Percentiles rank a stretch among this genome's conserved stretches.
Evolutionary conservation across 1,140 invertebrate genomes (phyloP).

Genomic region (Drosophila azteca): DNA sequence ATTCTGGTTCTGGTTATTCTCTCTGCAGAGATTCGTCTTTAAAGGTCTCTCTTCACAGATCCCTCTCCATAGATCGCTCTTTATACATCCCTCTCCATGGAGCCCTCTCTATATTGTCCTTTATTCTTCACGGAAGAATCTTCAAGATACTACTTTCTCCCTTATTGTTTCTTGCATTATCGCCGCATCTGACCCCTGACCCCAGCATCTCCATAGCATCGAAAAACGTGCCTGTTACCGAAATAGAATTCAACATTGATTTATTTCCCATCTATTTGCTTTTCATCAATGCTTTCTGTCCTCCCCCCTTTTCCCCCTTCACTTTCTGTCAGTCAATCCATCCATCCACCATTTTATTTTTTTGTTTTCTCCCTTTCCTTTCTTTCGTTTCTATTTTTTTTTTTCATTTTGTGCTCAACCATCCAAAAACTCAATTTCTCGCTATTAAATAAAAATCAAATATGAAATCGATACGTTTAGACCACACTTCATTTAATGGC

Average conservation of each 20-base stretch:
- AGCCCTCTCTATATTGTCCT: too few relatives aligned
- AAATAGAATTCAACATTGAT: not conserved
- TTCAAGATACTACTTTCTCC: too few relatives aligned
- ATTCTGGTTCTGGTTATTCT: too few relatives aligned
- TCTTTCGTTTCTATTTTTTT: not conserved
- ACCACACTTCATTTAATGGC: constrained; percentile 57
- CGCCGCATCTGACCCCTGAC: constrained; percentile 9
- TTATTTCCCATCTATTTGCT: constrained; percentile 32
- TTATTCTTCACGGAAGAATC: too few relatives aligned
- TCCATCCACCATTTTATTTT: constrained; percentile 28
- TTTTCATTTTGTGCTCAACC: constrained; percentile 36
- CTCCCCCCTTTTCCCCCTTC: not conserved
- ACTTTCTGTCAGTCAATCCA: not conserved
- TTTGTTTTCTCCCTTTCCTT: not conserved
- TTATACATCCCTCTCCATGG: too few relatives aligned
- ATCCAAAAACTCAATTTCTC: constrained; percentile 64
- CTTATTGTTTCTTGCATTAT: not conserved
- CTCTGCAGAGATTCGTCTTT: too few relatives aligned
- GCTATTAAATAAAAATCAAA: constrained; percentile 73
- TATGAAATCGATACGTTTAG: constrained; percentile 71
- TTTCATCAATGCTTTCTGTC: not conserved
- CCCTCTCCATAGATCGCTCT: too few relatives aligned
- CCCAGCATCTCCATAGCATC: too few relatives aligned
- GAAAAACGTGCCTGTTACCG: not conserved
- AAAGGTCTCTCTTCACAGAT: too few relatives aligned